Evolutionary conservation across 1,140 invertebrate genomes (phyloP).

Genomic region (honey bee (Apis mellifera)): Amel_HAv3.1 CM009940.2:9450001-9450500

Average conservation of each 20-base stretch:
- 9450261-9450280: background rate
- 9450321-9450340: conserved; percentile 14
- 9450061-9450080: conserved; percentile 25
- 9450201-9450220: background rate
- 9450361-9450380: conserved; percentile 55
- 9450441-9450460: background rate
- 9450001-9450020: background rate
- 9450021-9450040: background rate
- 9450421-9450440: conserved; percentile 41
- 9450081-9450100: conserved; percentile 26
- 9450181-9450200: too few relatives aligned
- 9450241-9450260: background rate
- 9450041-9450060: conserved; percentile 30
- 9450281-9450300: background rate
- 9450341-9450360: conserved; percentile 19
- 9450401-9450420: conserved; percentile 20
- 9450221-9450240: background rate
- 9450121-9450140: conserved; percentile 15
- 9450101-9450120: conserved; percentile 42
- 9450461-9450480: too few relatives aligned
- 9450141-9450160: background rate
- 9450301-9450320: background rate
- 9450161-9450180: background rate
- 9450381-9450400: background rate
- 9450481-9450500: too few relatives aligned